Base-by-base conservation (phyloP, 2,113 vertebrate genomes). In the Casuarius casuarius region DNA sequence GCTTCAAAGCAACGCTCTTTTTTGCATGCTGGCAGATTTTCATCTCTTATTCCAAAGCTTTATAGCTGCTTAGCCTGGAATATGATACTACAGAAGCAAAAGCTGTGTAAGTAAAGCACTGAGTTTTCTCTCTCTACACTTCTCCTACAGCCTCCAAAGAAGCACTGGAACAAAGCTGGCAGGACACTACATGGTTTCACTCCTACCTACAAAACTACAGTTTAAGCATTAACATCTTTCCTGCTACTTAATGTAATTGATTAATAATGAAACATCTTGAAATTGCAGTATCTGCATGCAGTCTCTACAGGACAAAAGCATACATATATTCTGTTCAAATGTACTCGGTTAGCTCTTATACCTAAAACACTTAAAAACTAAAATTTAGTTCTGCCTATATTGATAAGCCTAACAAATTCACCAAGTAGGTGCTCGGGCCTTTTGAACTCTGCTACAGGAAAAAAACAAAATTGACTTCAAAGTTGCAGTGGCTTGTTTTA, bases 21-120 rank as follows among this genome's bases (percentile, higher is more conserved):
- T 33, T 78, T 51, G 35, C 63, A 42, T 0, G 6, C 25, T 58
- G 46, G 7, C 67, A 91, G 42, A 20, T 15, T 28, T 31, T 12
- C 6, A 2, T 19, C 5, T 5, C 23, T 68, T 3, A 67, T 11
- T 33, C 38, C 88, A 72, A 0, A 0, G 4, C 11, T 46, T 44
- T 20, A 10, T 2, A 49, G 49, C n/a, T 44, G 25, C 77, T 12
- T 13, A 40, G 84, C 5, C 46, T 11, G 62, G 26, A 48, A 29
- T 8, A 44, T 19, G 65, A 77, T 4, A 23, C 10, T 28, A 49
- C 76, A 62, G 14, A 48, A 26, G 31, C 1, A n/a, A 66, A 54
- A 80, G 70, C 44, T 74, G 49, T 10, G 17, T 20, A 40, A 51
- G 40, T 17, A 26, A 78, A 0, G 16, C 59, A 31, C 35, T 1